A percentile compares a stretch with the other conserved stretches of the same genome.
Conservation (phyloP, 2,888 invertebrate genomes). For the Pollenia angustigena region DNA sequence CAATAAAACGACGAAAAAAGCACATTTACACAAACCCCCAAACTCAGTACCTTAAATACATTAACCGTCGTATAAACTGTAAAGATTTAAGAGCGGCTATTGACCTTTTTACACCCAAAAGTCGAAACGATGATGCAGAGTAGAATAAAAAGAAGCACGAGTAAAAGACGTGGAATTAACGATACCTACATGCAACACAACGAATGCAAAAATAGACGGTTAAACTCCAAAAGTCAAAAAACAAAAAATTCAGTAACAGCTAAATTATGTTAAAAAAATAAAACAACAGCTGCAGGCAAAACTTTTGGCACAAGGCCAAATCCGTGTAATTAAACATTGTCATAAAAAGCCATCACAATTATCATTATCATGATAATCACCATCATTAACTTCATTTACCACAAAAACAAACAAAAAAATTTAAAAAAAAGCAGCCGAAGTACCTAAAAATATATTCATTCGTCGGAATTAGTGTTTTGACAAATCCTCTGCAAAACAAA, state of each 20-base stretch:
- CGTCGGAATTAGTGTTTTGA: constrained; percentile 41
- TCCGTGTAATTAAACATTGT: constrained; percentile 70
- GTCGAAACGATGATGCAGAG: constrained; percentile 39
- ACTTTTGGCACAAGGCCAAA: constrained; percentile 70
- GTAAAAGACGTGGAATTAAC: constrained; percentile 32
- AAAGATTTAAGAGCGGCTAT: constrained; percentile 60
- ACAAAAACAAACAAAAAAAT: constrained; percentile 10
- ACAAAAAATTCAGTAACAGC: constrained; percentile 57
- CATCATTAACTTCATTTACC: constrained; percentile 16
- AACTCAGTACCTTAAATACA: neutral
- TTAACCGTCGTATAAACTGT: constrained; percentile 14
- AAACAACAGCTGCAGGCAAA: constrained; percentile 68
- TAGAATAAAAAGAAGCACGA: constrained; percentile 15
- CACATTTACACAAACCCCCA: constrained; percentile 24
- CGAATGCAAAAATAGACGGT: constrained; percentile 5
- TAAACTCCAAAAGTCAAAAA: constrained; percentile 29
- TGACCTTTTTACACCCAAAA: constrained; percentile 64
- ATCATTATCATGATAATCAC: constrained; percentile 36
- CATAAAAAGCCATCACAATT: constrained; percentile 66
- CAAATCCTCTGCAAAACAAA: constrained; percentile 63
- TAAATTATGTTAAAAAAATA: constrained; percentile 39
- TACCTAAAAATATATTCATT: constrained; percentile 36
- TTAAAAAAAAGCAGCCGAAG: neutral
- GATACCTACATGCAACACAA: constrained; percentile 46
- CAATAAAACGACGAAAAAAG: constrained; percentile 9